A percentile compares a stretch with the other conserved stretches of the same genome.
These are phyloP conservation scores for Cyclina sinensis DNA, from an alignment of 1,140 invertebrate species.

Conservation along the genomic window DNA sequence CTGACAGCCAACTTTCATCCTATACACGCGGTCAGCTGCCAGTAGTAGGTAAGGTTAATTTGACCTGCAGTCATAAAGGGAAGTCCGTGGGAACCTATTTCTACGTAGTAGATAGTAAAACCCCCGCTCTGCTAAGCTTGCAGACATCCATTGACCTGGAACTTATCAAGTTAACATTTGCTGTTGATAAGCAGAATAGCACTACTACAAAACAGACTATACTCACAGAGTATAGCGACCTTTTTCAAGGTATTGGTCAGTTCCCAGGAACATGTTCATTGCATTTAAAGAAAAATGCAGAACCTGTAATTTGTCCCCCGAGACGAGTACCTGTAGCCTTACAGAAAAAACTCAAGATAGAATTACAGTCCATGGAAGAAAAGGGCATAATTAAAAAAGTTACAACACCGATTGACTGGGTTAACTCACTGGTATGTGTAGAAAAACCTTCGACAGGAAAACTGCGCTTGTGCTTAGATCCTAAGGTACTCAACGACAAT, in stretches of 20 bases:
- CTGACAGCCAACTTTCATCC: conserved; percentile 15
- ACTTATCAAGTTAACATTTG: conserved; percentile 38
- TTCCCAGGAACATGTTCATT: conserved; percentile 60
- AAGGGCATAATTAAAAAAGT: conserved; percentile 70
- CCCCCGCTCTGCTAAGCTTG: neutral
- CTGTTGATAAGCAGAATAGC: neutral
- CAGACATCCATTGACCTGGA: neutral
- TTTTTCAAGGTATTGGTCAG: conserved; percentile 62
- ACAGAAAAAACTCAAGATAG: conserved; percentile 68
- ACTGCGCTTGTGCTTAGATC: conserved; percentile 43
- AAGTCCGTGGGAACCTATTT: neutral
- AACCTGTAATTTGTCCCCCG: conserved; percentile 59
- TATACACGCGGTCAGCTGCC: neutral
- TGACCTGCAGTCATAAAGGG: neutral
- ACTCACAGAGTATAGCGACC: neutral
- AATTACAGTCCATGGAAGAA: conserved; percentile 65
- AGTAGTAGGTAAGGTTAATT: conserved; percentile 8
- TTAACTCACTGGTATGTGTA: conserved; percentile 69
- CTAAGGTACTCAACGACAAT: conserved; percentile 45
- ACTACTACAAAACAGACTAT: neutral
- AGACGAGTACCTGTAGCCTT: conserved; percentile 61
- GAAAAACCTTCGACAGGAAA: conserved; percentile 64
- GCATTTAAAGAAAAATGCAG: conserved; percentile 42
- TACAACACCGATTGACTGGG: conserved; percentile 70
- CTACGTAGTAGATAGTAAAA: conserved; percentile 17